Evolutionary conservation across 2,113 vertebrate species (phyloP).

Genomic region (Antechinus stuartii): DNA sequence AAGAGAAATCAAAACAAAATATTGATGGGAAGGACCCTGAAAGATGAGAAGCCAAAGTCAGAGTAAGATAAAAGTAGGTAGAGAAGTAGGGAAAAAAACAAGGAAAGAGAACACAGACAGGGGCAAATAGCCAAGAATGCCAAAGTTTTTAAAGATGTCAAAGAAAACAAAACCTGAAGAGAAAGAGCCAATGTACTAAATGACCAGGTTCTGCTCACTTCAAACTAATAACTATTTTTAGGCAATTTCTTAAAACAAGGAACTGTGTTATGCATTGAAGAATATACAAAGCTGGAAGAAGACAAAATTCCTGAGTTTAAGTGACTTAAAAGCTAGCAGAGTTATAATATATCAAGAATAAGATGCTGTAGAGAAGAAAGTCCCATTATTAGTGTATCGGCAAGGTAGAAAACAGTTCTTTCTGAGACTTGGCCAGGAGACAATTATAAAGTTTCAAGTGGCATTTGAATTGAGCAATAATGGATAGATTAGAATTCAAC

Average conservation of each 20-base stretch:
- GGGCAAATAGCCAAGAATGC: too few relatives aligned
- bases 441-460: background rate
- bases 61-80: too few relatives aligned
- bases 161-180: background rate
- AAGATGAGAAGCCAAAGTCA: too few relatives aligned
- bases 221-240: background rate
- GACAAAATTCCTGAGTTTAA: background rate
- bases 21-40: too few relatives aligned
- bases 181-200: background rate
- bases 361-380: background rate
- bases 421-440: background rate
- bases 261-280: background rate
- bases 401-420: background rate
- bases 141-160: too few relatives aligned
- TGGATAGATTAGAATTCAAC: background rate
- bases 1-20: too few relatives aligned
- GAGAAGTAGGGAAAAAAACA: too few relatives aligned
- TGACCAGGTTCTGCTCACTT: background rate
- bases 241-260: background rate
- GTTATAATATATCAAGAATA: background rate
- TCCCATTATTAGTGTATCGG: background rate
- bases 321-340: background rate
- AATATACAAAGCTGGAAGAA: background rate
- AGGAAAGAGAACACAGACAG: too few relatives aligned
- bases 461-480: background rate